Percentiles rank a stretch among this genome's conserved stretches.
phyloP scores from a whole-genome alignment of 2,797 vertebrate species.

The Perodicticus potto region DNA sequence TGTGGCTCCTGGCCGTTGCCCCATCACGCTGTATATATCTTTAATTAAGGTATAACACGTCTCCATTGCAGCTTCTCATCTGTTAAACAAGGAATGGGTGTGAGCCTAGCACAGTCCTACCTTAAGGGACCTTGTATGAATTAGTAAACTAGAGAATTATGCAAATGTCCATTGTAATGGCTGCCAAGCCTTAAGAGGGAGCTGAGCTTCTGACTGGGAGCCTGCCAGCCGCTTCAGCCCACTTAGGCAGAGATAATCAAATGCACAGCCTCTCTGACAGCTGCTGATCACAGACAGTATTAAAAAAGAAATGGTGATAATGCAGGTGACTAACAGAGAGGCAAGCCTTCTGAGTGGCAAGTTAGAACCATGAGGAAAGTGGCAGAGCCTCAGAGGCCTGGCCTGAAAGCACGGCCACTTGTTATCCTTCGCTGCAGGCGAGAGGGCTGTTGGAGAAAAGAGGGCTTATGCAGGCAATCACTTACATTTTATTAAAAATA shows the following conservation, averaged over 20 bases:
- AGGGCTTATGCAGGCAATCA: conserved; percentile 58
- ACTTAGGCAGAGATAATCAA: conserved; percentile 42
- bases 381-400: neutral
- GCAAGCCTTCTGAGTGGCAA: neutral
- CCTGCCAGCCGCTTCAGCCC: neutral
- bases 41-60: conserved; percentile 38
- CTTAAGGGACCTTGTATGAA: conserved; percentile 49
- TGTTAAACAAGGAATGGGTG: neutral
- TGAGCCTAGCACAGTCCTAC: neutral
- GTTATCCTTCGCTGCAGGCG: conserved; percentile 14
- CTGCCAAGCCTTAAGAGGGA: conserved; percentile 52
- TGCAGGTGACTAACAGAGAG: conserved; percentile 37
- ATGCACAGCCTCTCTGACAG: conserved; percentile 50
- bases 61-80: conserved; percentile 49
- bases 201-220: neutral
- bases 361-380: conserved; percentile 14
- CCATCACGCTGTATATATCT: neutral
- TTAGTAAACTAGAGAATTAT: conserved; percentile 47
- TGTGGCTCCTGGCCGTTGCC: neutral
- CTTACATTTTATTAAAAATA: conserved; percentile 84
- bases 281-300: conserved; percentile 68
- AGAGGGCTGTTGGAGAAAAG: neutral
- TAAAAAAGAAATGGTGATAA: conserved; percentile 69
- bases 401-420: neutral
- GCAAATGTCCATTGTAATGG: conserved; percentile 58